Percentiles rank a stretch among this genome's conserved stretches.
phyloP scores from a whole-genome alignment of 2,888 invertebrate species.

The Chydorus sphaericus region DNA sequence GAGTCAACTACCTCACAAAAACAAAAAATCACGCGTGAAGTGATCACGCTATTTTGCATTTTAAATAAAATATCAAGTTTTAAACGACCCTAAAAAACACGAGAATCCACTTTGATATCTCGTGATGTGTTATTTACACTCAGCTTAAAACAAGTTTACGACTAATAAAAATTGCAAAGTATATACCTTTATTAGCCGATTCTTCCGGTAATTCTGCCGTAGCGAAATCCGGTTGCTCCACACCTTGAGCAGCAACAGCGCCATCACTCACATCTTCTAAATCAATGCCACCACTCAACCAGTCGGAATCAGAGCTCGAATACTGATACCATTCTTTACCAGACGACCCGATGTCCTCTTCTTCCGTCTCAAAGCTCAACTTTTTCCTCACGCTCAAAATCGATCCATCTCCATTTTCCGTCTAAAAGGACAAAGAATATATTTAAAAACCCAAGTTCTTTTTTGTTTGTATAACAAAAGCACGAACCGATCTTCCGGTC shows the following conservation, averaged over 20 bases:
- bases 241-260: not conserved
- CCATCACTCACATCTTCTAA: slow-evolving; percentile 6
- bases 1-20: not conserved
- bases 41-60: not conserved
- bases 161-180: too few species aligned
- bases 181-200: not conserved
- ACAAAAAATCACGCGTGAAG: not conserved
- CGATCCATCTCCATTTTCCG: not conserved
- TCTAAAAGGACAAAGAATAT: not conserved
- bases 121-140: too few species aligned
- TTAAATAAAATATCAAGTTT: too few species aligned
- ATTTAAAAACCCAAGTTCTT: not conserved
- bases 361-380: not conserved
- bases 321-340: slow-evolving; percentile 5
- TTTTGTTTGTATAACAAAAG: too few species aligned
- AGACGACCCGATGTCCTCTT: not conserved
- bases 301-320: slow-evolving; percentile 7
- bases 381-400: not conserved
- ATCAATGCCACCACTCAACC: slow-evolving; percentile 7
- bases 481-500: not conserved
- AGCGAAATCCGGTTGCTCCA: not conserved
- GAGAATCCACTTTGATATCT: too few species aligned
- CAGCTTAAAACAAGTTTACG: too few species aligned
- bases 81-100: too few species aligned
- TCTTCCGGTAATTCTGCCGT: not conserved